Percentiles rank a stretch among this genome's conserved stretches.
Conservation (phyloP, 2,113 vertebrate species). For the Oncorhynchus masou region DNA sequence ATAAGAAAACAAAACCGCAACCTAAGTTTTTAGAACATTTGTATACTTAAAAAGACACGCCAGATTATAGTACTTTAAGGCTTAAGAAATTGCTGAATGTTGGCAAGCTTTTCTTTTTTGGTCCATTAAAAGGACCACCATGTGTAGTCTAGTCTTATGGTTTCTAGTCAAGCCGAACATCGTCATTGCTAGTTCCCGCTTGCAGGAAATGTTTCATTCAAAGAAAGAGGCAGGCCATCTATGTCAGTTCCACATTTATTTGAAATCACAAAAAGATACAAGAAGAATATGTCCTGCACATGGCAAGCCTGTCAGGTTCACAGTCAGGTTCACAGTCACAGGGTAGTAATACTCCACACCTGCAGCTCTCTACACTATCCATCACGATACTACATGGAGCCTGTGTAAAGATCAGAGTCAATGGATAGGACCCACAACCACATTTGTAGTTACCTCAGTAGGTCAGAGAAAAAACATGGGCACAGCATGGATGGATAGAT, state of each 20-base stretch:
- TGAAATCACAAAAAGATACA: no score
- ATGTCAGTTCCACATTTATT: no score
- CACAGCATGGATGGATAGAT: conserved; percentile 18
- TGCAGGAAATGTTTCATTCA: no score
- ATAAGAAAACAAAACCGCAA: conserved; percentile 5
- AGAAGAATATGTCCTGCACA: no score
- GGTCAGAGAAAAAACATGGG: conserved; percentile 46
- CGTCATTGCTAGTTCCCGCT: neutral
- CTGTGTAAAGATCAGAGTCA: conserved; percentile 39
- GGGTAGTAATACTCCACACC: conserved; percentile 15
- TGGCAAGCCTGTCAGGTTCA: neutral
- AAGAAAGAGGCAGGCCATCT: no score
- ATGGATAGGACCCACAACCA: conserved; percentile 25
- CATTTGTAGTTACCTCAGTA: conserved; percentile 38
- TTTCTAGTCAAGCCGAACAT: neutral
- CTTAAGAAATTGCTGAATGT: no score
- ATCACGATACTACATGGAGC: conserved; percentile 15
- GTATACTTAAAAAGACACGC: no score
- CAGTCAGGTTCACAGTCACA: conserved; percentile 16
- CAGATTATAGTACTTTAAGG: no score
- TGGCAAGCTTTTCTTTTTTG: no score
- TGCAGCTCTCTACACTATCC: conserved; percentile 7
- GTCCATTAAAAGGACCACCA: no score
- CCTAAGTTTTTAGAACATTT: neutral
- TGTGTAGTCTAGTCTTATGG: no score